phyloP scores from a whole-genome alignment of 2,888 invertebrate genomes.

The Tetranychus truncatus region DNA sequence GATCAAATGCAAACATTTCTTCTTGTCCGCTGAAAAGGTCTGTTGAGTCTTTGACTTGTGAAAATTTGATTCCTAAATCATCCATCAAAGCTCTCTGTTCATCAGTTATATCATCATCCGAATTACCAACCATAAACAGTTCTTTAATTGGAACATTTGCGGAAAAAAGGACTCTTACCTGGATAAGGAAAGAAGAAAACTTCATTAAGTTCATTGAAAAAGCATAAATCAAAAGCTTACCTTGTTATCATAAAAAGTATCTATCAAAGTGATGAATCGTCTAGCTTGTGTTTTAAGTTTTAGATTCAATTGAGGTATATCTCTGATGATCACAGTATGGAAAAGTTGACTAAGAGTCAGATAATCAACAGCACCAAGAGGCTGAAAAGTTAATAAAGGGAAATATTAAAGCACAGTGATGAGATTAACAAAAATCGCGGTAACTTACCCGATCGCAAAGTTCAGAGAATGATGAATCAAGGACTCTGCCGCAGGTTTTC shows the following conservation, averaged over 20 bases:
- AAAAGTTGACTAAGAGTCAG: conserved; percentile 76
- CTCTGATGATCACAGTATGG: conserved; percentile 77
- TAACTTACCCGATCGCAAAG: conserved; percentile 60
- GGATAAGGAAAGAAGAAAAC: conserved; percentile 30
- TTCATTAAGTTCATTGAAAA: neutral
- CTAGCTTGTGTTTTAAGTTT: conserved; percentile 65
- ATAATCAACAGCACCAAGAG: conserved; percentile 86
- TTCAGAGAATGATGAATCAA: conserved; percentile 72
- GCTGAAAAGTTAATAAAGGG: conserved; percentile 39
- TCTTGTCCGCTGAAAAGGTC: conserved; percentile 94
- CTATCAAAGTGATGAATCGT: conserved; percentile 87
- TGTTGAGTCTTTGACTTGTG: conserved; percentile 41
- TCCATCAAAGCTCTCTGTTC: conserved; percentile 79
- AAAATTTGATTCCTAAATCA: conserved; percentile 56
- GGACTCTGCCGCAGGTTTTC: conserved; percentile 70
- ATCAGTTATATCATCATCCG: conserved; percentile 42
- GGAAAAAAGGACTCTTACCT: conserved; percentile 54
- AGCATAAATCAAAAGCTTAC: conserved; percentile 7
- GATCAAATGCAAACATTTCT: conserved; percentile 87
- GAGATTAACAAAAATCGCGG: neutral
- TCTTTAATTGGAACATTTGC: conserved; percentile 56
- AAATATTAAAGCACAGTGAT: conserved; percentile 20
- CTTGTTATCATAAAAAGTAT: conserved; percentile 83
- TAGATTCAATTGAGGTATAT: conserved; percentile 65
- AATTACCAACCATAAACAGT: conserved; percentile 46